Conservation (phyloP, 2,797 vertebrate genomes). For the Lacerta bilineata region DNA sequence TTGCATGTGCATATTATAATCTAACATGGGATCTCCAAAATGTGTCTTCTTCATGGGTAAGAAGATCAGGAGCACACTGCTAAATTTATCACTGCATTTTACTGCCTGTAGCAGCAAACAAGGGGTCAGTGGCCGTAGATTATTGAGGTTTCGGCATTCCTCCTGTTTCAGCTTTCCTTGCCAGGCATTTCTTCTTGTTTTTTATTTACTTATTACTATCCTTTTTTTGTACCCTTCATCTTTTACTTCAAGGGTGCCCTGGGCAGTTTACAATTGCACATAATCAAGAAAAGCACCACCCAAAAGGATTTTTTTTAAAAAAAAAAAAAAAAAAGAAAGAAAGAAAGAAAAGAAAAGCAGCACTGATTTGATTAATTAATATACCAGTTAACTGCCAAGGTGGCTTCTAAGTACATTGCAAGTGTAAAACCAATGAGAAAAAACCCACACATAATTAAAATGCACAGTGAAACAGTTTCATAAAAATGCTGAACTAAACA, state of each 20-base stretch:
- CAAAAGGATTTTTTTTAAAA: background rate
- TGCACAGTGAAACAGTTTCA: no score
- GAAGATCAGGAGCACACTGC: background rate
- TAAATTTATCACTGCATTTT: constrained; percentile 42
- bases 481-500: no score
- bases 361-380: background rate
- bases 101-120: background rate
- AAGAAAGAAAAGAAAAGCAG: background rate
- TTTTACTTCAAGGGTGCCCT: background rate
- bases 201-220: background rate
- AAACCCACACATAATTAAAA: no score
- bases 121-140: background rate
- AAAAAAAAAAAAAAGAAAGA: no score
- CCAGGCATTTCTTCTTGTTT: background rate
- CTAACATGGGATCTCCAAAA: constrained; percentile 55
- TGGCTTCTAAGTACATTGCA: no score
- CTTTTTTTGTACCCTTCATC: background rate
- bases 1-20: constrained; percentile 43
- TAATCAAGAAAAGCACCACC: background rate
- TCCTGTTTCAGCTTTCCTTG: background rate
- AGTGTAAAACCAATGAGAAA: no score
- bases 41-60: constrained; percentile 41
- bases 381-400: no score
- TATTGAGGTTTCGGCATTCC: constrained; percentile 9
- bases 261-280: background rate